These are phyloP conservation scores for Pseudomyrmex sp. DNA, from an alignment of 1,140 invertebrate genomes.

Conservation along the genomic window DNA sequence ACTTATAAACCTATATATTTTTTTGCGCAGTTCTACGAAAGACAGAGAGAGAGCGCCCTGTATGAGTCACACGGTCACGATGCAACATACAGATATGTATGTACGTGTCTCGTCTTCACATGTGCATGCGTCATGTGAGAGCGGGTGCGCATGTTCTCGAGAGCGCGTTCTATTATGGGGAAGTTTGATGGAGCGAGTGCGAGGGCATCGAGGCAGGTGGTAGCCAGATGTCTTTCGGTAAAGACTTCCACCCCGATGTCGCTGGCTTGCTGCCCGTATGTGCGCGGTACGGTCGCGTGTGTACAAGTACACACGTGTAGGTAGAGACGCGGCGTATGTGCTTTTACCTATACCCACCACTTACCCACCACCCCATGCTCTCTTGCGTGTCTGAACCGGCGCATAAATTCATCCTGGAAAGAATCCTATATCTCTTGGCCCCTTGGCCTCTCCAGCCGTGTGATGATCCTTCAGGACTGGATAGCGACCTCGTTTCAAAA, in stretches of 20 bases:
- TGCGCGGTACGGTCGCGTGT: slow-evolving; percentile 22
- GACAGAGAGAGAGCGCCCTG: not conserved
- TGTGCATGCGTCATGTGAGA: slow-evolving; percentile 65
- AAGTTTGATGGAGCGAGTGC: slow-evolving; percentile 74
- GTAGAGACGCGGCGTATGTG: not conserved
- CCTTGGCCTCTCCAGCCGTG: slow-evolving; percentile 7
- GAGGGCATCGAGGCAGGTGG: slow-evolving; percentile 84
- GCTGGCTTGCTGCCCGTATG: slow-evolving; percentile 59
- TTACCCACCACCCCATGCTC: slow-evolving; percentile 20
- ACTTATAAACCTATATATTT: slow-evolving; percentile 34
- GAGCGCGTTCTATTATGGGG: slow-evolving; percentile 70
- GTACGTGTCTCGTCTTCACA: slow-evolving; percentile 42
- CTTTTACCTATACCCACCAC: slow-evolving; percentile 18
- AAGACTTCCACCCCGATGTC: slow-evolving; percentile 79
- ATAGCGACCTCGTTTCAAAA: slow-evolving; percentile 42
- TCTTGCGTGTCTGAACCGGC: slow-evolving; percentile 32
- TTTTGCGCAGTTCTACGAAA: slow-evolving; percentile 28
- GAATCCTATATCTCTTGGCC: slow-evolving; percentile 4
- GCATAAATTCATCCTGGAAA: slow-evolving; percentile 42
- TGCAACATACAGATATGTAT: slow-evolving; percentile 42
- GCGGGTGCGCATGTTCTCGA: slow-evolving; percentile 71
- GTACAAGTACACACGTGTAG: slow-evolving; percentile 34
- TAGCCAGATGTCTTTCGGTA: slow-evolving; percentile 83
- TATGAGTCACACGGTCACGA: slow-evolving; percentile 56
- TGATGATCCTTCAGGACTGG: slow-evolving; percentile 30